These are phyloP conservation scores for Drosophila formosana DNA, from an alignment of 2,888 invertebrate genomes.

Conservation along the genomic window DNA sequence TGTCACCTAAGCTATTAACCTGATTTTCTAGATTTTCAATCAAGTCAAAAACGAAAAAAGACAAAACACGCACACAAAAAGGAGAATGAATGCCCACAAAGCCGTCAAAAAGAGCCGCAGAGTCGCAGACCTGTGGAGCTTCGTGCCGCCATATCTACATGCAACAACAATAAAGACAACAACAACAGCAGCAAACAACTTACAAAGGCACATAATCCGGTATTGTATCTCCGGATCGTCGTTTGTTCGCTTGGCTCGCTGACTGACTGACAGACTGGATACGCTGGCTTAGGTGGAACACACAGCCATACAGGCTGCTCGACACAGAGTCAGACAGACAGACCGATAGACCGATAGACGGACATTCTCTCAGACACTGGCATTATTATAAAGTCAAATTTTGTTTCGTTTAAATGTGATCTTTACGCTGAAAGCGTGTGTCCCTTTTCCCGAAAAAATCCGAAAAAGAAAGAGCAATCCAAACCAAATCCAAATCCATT, in stretches of 20 bases:
- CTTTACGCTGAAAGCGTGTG: constrained; percentile 82
- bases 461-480: constrained; percentile 34
- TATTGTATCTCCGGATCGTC: constrained; percentile 80
- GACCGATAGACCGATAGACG: constrained; percentile 36
- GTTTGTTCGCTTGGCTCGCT: constrained; percentile 40
- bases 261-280: constrained; percentile 27
- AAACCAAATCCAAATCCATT: constrained; percentile 39
- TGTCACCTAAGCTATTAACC: constrained; percentile 83
- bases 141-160: constrained; percentile 80
- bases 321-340: constrained; percentile 51
- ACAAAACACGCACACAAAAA: constrained; percentile 65
- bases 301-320: background rate
- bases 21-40: constrained; percentile 83
- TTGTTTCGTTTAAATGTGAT: constrained; percentile 81
- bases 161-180: constrained; percentile 53
- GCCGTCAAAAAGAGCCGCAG: constrained; percentile 69
- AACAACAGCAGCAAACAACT: constrained; percentile 37
- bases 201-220: constrained; percentile 76
- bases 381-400: constrained; percentile 83
- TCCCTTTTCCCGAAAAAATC: constrained; percentile 65
- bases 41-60: constrained; percentile 70
- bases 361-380: constrained; percentile 42
- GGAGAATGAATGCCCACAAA: constrained; percentile 68
- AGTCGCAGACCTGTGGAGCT: constrained; percentile 51
- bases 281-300: constrained; percentile 31